These are phyloP conservation scores for Silurus lanzhouensis DNA, from an alignment of 2,797 vertebrate species.

Conservation along the genomic window DNA sequence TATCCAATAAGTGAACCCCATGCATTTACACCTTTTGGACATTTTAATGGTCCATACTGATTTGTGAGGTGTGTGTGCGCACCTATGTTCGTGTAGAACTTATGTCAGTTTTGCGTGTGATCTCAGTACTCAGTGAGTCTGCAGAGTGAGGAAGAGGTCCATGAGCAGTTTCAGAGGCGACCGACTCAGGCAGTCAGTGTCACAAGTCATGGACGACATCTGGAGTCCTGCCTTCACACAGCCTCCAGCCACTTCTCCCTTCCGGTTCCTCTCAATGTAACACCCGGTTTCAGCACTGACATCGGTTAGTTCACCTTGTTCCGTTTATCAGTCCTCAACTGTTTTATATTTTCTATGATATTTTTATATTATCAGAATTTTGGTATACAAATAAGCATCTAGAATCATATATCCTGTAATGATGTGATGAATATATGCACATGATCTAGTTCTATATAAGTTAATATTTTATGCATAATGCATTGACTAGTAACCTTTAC, in stretches of 20 bases:
- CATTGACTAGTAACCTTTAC: neutral
- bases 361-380: neutral
- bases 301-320: conserved; percentile 72
- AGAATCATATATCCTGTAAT: neutral
- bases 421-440: neutral
- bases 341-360: too few species aligned
- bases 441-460: neutral
- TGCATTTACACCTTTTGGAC: neutral
- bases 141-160: conserved; percentile 93
- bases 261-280: conserved; percentile 91
- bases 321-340: neutral
- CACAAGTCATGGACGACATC: conserved; percentile 87
- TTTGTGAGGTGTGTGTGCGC: too few species aligned
- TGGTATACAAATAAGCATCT: neutral
- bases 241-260: conserved; percentile 93
- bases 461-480: neutral
- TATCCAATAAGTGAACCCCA: neutral
- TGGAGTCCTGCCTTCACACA: conserved; percentile 95
- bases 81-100: neutral
- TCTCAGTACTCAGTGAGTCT: conserved; percentile 93
- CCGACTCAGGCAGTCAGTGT: conserved; percentile 80
- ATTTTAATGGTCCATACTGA: neutral
- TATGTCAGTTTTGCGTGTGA: conserved; percentile 7
- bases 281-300: conserved; percentile 94
- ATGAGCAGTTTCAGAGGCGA: conserved; percentile 86